A percentile compares a stretch with the other conserved stretches of the same genome.
Conservation (phyloP, 2,797 vertebrate genomes). For the Sebastes diaconus region DNA sequence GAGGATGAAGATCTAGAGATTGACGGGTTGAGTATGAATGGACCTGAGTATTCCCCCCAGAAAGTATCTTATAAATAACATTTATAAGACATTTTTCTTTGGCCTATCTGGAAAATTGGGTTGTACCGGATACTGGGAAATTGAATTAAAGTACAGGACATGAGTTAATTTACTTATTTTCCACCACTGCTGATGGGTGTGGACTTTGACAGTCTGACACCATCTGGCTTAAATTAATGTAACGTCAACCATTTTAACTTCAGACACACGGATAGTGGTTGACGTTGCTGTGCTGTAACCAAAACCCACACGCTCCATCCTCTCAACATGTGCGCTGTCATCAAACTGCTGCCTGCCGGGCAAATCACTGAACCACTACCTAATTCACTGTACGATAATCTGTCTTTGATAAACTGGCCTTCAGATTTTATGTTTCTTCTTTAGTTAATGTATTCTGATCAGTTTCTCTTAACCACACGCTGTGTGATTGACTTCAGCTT, state of each 20-base stretch:
- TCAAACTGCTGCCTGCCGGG: neutral
- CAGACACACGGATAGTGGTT: neutral
- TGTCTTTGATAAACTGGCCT: neutral
- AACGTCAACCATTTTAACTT: neutral
- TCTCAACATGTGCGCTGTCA: neutral
- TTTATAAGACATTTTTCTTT: neutral
- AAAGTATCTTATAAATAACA: no score
- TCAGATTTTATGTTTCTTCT: neutral
- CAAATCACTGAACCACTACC: neutral
- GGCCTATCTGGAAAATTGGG: neutral
- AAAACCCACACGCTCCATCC: neutral
- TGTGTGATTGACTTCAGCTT: constrained; percentile 7
- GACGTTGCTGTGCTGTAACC: neutral
- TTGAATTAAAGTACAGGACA: neutral
- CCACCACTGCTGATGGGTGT: neutral
- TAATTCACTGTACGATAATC: neutral
- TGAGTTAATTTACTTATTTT: neutral
- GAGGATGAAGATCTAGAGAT: no score
- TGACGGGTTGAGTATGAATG: no score
- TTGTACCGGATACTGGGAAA: neutral
- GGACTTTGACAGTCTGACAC: neutral
- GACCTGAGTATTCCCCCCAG: no score
- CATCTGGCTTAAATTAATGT: neutral
- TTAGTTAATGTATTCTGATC: constrained; percentile 18
- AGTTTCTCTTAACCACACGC: neutral